Conservation (phyloP, 1,140 invertebrate genomes). For the Ceratina australensis region DNA sequence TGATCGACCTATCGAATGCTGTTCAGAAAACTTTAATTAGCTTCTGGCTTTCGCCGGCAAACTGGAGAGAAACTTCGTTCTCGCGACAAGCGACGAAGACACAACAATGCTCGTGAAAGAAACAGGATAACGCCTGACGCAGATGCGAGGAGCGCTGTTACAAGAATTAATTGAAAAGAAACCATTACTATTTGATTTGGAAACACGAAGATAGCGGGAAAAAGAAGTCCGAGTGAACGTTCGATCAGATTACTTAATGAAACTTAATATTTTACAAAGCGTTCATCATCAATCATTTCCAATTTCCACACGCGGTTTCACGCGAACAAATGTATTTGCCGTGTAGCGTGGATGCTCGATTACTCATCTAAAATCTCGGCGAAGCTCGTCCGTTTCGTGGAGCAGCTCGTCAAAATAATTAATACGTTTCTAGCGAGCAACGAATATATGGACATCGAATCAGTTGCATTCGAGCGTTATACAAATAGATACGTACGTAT, state of each 20-base stretch:
- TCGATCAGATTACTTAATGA: background rate
- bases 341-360: no score
- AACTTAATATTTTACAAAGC: no score
- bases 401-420: slow-evolving; percentile 15
- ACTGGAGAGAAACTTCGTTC: slow-evolving; percentile 61
- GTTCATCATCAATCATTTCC: background rate
- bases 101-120: slow-evolving; percentile 26
- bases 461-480: background rate
- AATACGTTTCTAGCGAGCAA: background rate
- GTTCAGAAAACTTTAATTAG: slow-evolving; percentile 73
- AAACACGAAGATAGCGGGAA: background rate
- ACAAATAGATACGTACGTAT: background rate
- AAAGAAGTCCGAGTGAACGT: background rate
- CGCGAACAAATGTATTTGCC: no score
- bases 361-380: background rate
- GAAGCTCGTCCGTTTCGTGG: background rate
- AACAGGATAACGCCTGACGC: slow-evolving; percentile 59
- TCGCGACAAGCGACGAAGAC: background rate
- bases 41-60: slow-evolving; percentile 68
- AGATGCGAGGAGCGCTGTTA: slow-evolving; percentile 27
- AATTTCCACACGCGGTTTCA: no score
- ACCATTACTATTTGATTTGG: background rate
- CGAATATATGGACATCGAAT: no score
- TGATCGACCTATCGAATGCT: slow-evolving; percentile 37
- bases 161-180: slow-evolving; percentile 56